These are phyloP conservation scores for Epinephelus cyanopodus DNA, from an alignment of 2,113 vertebrate genomes.

Conservation along the genomic window DNA sequence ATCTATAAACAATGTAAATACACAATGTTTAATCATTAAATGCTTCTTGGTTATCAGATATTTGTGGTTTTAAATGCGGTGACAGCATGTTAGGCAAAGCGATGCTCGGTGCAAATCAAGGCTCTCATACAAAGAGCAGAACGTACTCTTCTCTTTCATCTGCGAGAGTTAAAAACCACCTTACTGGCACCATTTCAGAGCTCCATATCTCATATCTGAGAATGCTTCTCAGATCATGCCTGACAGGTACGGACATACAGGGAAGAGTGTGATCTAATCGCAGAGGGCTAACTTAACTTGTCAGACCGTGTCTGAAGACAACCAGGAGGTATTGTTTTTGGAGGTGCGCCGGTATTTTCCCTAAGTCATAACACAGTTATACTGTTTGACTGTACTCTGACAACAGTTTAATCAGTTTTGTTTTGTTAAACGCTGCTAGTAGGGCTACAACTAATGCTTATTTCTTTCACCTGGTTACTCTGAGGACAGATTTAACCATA, in stretches of 20 bases:
- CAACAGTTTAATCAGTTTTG: background rate
- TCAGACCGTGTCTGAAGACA: conserved; percentile 43
- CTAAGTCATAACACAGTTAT: background rate
- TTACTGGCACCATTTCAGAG: conserved; percentile 14
- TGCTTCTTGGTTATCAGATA: background rate
- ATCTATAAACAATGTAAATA: conserved; percentile 8
- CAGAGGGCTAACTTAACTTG: conserved; percentile 36
- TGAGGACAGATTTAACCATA: background rate
- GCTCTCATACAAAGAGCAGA: background rate
- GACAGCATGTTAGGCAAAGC: background rate
- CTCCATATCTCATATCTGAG: conserved; percentile 38
- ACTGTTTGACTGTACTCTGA: background rate
- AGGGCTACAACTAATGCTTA: background rate
- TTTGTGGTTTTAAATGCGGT: conserved; percentile 23
- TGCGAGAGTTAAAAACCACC: conserved; percentile 12
- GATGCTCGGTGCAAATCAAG: background rate
- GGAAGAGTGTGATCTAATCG: conserved; percentile 51
- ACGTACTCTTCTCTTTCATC: background rate
- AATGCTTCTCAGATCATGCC: conserved; percentile 32
- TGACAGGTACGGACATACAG: conserved; percentile 36
- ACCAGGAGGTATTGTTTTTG: conserved; percentile 12
- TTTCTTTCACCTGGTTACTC: background rate
- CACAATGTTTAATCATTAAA: conserved; percentile 17
- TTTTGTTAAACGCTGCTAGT: background rate
- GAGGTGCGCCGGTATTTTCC: background rate